Base-by-base conservation (phyloP, 1,140 invertebrate species). In the Gonioctena quinquepunctata region DNA sequence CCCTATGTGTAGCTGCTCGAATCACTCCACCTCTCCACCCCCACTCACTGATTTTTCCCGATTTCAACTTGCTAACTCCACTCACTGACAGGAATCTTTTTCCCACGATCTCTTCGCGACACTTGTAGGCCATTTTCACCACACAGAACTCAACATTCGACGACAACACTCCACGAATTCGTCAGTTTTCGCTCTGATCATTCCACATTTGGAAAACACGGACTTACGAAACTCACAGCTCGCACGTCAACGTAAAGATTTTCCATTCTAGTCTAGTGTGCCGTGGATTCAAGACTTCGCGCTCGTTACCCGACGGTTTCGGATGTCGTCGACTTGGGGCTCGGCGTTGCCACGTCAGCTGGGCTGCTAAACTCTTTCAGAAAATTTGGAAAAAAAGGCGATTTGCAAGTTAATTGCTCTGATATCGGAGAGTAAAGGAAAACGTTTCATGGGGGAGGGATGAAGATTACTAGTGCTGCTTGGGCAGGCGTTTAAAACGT, bases 61-160 rank as follows among this genome's bases (percentile, higher is more conserved):
- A 88, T 88, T 93, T 93, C 84, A 92, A 87, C 88, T 93, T 91
- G 82, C 88, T 85, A 84, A 89, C 89, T 87, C 89, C 89, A 86
- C 87, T 88, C 84, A 94, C 91, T 85, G 91, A 93, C 77, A 95
- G 86, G 89, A 95, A 94, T 85, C 93, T 89, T 89, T 95, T 95
- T 82, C 93, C 93, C 85, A 94, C 93, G 84, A 95, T 89, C 88
- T 94, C 93, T 87, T 94, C 92, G 84, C 93, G 90, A 85, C 88
- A 89, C 86, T 89, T 90, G 86, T 89, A 89, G 84, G 89, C 89
- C 89, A 90, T 90, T 87, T 87, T 87, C 85, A 83, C 81, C 80
- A 68, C 79, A 83, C 80, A 78, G 78, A 84, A 84, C 82, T 84
- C 84, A 82, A 82, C 83, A 80, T 42, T 28, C 25, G 81, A 82